These are phyloP conservation scores for Bradysia coprophila DNA, from an alignment of 1,140 invertebrate genomes.

Conservation along the genomic window DNA sequence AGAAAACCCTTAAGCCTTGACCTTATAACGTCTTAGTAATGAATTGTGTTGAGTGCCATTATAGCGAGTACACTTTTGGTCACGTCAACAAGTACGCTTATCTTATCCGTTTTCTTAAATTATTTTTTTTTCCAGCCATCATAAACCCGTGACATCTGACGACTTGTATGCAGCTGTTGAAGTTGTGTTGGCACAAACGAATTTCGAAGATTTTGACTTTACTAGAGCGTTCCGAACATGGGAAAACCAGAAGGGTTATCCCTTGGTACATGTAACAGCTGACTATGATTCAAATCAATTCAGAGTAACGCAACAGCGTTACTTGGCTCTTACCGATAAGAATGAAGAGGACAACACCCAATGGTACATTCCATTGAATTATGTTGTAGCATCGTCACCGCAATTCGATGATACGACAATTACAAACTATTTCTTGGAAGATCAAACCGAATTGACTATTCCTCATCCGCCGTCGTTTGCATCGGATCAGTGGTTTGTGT, in stretches of 20 bases:
- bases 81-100: neutral
- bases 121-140: conserved; percentile 5
- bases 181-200: conserved; percentile 43
- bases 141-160: conserved; percentile 52
- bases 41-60: too few species aligned
- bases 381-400: conserved; percentile 15
- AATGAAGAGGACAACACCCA: neutral
- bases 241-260: conserved; percentile 76
- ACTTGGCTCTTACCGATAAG: conserved; percentile 17
- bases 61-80: neutral
- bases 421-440: conserved; percentile 3
- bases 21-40: too few species aligned
- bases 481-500: conserved; percentile 4
- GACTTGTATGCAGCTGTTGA: conserved; percentile 73
- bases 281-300: conserved; percentile 38
- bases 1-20: too few species aligned
- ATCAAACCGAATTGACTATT: neutral
- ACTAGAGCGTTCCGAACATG: conserved; percentile 75
- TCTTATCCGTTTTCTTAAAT: too few species aligned
- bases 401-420: conserved; percentile 18
- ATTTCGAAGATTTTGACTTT: conserved; percentile 33
- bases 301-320: conserved; percentile 34
- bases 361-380: conserved; percentile 31
- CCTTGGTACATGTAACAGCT: conserved; percentile 52
- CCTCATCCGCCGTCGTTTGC: too few species aligned